Percentiles rank a stretch among this genome's conserved stretches.
phyloP scores from a whole-genome alignment of 2,797 vertebrate genomes.

The Mionectes olivaceus region DNA sequence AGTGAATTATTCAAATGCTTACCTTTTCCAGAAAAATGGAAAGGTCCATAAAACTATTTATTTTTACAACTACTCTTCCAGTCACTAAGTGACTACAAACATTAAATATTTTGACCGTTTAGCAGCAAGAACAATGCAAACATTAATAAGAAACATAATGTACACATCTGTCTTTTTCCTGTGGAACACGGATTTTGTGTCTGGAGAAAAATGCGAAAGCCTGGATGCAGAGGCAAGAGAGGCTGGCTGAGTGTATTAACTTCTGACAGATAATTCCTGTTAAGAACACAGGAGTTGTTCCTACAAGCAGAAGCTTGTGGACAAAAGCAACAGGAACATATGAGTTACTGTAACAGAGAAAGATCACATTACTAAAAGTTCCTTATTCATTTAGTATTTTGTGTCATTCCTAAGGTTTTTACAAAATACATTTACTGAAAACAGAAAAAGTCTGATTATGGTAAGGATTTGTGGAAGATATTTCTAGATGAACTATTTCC shows the following conservation, averaged over 20 bases:
- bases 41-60: slow-evolving; percentile 28
- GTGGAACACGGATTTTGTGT: not conserved
- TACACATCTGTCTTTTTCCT: not conserved
- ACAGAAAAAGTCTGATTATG: not conserved
- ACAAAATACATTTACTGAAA: not conserved
- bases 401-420: not conserved
- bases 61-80: slow-evolving; percentile 47
- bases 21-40: slow-evolving; percentile 12
- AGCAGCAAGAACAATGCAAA: slow-evolving; percentile 8
- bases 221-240: not conserved
- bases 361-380: not conserved
- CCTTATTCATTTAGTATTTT: not conserved
- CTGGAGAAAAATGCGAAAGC: slow-evolving; percentile 12
- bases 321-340: not conserved
- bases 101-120: slow-evolving; percentile 23
- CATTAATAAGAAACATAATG: not conserved
- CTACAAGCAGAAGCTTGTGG: not conserved
- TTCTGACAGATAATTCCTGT: not conserved
- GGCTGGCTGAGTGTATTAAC: not conserved
- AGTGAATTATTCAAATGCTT: slow-evolving; percentile 1
- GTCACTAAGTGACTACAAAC: slow-evolving; percentile 16
- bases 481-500: not conserved
- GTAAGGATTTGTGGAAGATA: not conserved
- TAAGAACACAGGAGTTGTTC: not conserved
- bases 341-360: not conserved